Conservation (phyloP, 2,888 invertebrate genomes). For the Teinopalpus imperialis region DNA sequence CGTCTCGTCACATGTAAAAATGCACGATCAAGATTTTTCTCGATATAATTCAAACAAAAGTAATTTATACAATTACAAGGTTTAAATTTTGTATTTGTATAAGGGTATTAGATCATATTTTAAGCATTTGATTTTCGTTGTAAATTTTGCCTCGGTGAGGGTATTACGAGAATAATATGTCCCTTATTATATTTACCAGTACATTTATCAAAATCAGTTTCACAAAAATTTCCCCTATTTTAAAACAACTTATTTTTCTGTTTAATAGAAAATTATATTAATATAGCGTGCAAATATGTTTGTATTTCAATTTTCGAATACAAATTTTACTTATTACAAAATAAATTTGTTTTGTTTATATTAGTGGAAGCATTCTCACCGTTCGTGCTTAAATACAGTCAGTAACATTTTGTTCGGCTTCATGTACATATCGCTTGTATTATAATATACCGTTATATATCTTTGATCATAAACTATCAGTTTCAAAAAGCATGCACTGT, state of each 20-base stretch:
- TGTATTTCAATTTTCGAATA: constrained; percentile 10
- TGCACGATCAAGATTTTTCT: constrained; percentile 56
- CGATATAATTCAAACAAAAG: neutral
- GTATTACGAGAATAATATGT: neutral
- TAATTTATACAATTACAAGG: too few relatives aligned
- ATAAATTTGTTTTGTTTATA: constrained; percentile 52
- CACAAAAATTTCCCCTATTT: constrained; percentile 21
- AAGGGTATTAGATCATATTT: neutral
- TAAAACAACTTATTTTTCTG: constrained; percentile 45
- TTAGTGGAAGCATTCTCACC: constrained; percentile 83
- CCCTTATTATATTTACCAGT: too few relatives aligned
- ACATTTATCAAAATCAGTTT: too few relatives aligned
- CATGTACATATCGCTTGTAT: constrained; percentile 85
- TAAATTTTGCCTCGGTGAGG: constrained; percentile 17
- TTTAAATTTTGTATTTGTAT: too few relatives aligned
- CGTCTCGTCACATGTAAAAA: constrained; percentile 71
- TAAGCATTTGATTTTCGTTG: too few relatives aligned
- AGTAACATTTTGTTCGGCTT: constrained; percentile 81
- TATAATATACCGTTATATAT: constrained; percentile 77
- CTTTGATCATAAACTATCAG: constrained; percentile 79
- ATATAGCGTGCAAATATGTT: constrained; percentile 15
- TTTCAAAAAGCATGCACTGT: constrained; percentile 85
- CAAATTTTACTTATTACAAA: constrained; percentile 33
- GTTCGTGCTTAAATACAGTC: constrained; percentile 81
- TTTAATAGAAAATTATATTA: constrained; percentile 15